Base-by-base conservation (phyloP, 2,113 vertebrate species). In the Donacobius atricapilla region DNA sequence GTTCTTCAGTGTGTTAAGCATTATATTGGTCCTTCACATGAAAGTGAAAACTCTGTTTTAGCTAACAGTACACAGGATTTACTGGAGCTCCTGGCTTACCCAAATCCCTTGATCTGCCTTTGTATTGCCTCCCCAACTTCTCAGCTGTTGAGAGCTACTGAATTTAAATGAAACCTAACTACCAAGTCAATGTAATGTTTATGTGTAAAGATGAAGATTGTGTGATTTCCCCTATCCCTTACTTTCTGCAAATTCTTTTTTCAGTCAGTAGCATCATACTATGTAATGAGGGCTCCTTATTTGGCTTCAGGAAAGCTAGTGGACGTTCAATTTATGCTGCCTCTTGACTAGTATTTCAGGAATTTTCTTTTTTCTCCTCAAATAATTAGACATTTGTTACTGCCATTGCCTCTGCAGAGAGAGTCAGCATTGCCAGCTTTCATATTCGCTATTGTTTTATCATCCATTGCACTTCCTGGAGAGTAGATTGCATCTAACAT, bases 291-390 rank as follows among this genome's bases (percentile, higher is more conserved):
- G 15, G 28, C 37, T 75, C 60, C 85, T 90, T 78, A 84, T 84
- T 47, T 91, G 70, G 60, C 77, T 95, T 96, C 44, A 87, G 81
- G 73, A 95, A 91, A 90, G 77, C 91, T 65, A 30, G 48, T 79
- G 53, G 30, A 85, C 90, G 58, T 85, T 93, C 70, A 61, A 3
- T 93, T 85, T 90, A 50, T 95, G 61, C 81, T 91, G 84, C 78
- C 54, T 95, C 63, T 84, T 91, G 51, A 91, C 86, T 83, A 83
- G 70, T 83, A 79, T 96, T 96, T 92, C 83, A 96, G 84, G 78
- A 89, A 87, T 82, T 94, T 79, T 85, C 61, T 79, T 91, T 83
- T 81, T 90, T 65, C 75, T 90, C 30, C 42, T 72, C 58, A 89
- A 58, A 78, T 95, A 92, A 95, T 93, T 94, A 93, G 93, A 86